Conservation (phyloP, 2,797 vertebrate species). For the Dallia pectoralis region DNA sequence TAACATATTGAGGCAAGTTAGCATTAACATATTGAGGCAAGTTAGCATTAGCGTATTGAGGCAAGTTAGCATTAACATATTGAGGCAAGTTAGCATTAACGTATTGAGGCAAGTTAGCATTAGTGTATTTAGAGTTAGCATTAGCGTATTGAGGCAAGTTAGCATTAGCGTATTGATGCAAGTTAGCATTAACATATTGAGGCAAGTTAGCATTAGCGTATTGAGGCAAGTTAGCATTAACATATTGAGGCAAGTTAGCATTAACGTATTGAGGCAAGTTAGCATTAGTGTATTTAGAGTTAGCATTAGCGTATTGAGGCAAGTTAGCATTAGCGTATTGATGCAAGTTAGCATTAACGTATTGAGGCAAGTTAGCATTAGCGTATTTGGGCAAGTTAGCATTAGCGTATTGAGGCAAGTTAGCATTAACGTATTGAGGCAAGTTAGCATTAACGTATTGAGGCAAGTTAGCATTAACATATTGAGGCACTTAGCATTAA, state of each 20-base stretch:
- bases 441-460: not conserved
- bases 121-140: too few species aligned
- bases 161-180: not conserved
- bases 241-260: not conserved
- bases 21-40: constrained; percentile 7
- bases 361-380: constrained; percentile 6
- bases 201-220: constrained; percentile 5
- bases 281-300: not conserved
- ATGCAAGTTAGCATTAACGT: too few species aligned
- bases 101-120: not conserved
- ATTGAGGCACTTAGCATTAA: too few species aligned
- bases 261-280: constrained; percentile 9
- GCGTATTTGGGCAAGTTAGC: not conserved
- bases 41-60: constrained; percentile 2
- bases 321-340: not conserved
- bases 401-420: constrained; percentile 8
- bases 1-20: too few species aligned
- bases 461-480: constrained; percentile 3
- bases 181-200: too few species aligned
- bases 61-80: not conserved
- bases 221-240: constrained; percentile 3
- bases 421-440: constrained; percentile 5
- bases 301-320: too few species aligned
- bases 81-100: constrained; percentile 4
- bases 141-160: constrained; percentile 4